These are phyloP conservation scores for Ophion ventricosus DNA, from an alignment of 2,888 invertebrate species.

Conservation along the genomic window DNA sequence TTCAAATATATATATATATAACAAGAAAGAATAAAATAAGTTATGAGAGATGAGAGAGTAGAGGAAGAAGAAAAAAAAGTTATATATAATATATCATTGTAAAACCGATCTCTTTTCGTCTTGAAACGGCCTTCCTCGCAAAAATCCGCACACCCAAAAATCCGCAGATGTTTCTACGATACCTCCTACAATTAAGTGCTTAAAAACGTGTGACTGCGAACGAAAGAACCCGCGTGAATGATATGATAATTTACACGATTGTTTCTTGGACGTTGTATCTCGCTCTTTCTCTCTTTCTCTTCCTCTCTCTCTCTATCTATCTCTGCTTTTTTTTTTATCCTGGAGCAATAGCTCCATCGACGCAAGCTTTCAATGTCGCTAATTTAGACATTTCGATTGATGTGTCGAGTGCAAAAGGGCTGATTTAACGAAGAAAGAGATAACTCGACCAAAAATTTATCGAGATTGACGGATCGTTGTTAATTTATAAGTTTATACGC, in stretches of 20 bases:
- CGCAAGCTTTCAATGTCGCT: conserved; percentile 66
- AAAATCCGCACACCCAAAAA: conserved; percentile 28
- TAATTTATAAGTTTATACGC: conserved; percentile 60
- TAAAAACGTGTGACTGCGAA: not conserved
- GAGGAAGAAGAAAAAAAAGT: conserved; percentile 74
- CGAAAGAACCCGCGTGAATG: conserved; percentile 10
- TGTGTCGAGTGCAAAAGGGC: conserved; percentile 47
- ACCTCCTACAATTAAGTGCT: conserved; percentile 13
- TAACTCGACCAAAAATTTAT: conserved; percentile 54
- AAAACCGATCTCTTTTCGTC: conserved; percentile 76
- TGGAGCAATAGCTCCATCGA: conserved; percentile 48
- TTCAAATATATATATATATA: conserved; percentile 62
- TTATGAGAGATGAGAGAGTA: conserved; percentile 63
- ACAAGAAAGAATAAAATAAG: conserved; percentile 31
- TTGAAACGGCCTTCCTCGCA: conserved; percentile 70
- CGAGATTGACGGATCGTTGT: conserved; percentile 66
- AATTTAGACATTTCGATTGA: conserved; percentile 40
- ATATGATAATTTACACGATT: conserved; percentile 4
- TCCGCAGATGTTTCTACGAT: conserved; percentile 17
- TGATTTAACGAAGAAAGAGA: conserved; percentile 68
- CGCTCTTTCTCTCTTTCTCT: not conserved
- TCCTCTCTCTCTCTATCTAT: not conserved
- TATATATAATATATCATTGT: conserved; percentile 81
- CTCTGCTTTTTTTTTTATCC: conserved; percentile 25
- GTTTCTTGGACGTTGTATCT: conserved; percentile 3